A percentile compares a stretch with the other conserved stretches of the same genome.
Evolutionary conservation across 2,113 vertebrate species (phyloP).

Genomic region (Oreochromis aureus): DNA sequence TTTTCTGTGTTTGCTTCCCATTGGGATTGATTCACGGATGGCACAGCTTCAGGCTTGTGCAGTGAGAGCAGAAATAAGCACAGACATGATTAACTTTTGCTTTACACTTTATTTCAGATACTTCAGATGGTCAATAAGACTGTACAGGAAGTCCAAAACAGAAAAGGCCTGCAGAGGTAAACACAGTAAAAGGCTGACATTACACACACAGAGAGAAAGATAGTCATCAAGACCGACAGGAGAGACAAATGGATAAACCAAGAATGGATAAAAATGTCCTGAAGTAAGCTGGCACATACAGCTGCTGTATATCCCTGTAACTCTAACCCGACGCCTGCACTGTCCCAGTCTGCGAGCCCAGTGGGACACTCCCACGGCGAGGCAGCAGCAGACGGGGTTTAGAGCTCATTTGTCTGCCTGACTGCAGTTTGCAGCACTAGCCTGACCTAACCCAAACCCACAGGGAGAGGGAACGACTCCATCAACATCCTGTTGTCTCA

Average conservation of each 20-base stretch:
- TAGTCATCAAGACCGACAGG: background rate
- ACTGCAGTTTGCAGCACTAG: background rate
- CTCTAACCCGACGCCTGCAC: background rate
- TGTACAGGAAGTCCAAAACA: background rate
- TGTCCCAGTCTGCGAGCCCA: background rate
- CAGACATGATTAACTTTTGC: background rate
- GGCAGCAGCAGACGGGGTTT: slow-evolving; percentile 18
- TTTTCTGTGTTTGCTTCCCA: slow-evolving; percentile 25
- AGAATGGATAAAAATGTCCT: background rate
- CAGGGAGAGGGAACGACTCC: background rate
- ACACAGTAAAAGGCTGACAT: background rate
- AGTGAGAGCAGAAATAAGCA: background rate
- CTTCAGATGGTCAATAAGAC: background rate
- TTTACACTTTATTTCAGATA: background rate
- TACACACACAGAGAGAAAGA: background rate
- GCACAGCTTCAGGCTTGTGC: background rate
- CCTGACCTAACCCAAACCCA: slow-evolving; percentile 8
- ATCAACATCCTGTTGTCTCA: background rate
- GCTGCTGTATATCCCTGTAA: background rate
- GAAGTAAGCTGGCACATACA: background rate
- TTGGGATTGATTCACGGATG: background rate
- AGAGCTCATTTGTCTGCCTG: slow-evolving; percentile 19
- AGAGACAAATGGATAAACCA: background rate
- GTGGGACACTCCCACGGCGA: slow-evolving; percentile 15
- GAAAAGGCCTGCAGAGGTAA: background rate